Evolutionary conservation across 2,113 vertebrate genomes (phyloP).

Genomic region (Hepsetus odoe): DNA sequence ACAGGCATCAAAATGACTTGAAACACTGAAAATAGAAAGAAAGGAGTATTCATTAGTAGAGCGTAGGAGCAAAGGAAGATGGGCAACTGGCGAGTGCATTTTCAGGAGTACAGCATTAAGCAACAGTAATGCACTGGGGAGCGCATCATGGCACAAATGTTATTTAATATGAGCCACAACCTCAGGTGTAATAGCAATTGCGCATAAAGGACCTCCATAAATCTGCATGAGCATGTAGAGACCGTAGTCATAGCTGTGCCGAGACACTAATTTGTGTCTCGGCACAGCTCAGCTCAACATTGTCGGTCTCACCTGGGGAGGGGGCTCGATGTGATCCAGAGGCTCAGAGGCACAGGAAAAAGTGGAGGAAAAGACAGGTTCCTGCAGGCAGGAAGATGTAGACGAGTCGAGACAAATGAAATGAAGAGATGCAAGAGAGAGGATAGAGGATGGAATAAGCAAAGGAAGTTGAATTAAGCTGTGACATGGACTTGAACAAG

Average conservation of each 20-base stretch:
- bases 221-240: too few species aligned
- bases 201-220: background rate
- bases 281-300: background rate
- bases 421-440: slow-evolving; percentile 15
- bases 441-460: slow-evolving; percentile 9
- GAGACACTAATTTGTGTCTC: too few species aligned
- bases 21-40: background rate
- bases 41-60: background rate
- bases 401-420: slow-evolving; percentile 12
- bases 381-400: slow-evolving; percentile 51
- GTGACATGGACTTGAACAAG: background rate
- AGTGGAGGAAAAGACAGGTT: slow-evolving; percentile 64
- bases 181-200: too few species aligned
- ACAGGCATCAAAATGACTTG: background rate
- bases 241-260: too few species aligned
- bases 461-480: background rate
- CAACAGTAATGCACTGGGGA: background rate
- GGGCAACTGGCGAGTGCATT: background rate
- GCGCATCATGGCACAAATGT: background rate
- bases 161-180: background rate
- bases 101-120: too few species aligned
- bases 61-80: background rate
- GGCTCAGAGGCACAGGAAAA: slow-evolving; percentile 62
- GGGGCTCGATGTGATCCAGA: slow-evolving; percentile 50
- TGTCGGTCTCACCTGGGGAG: slow-evolving; percentile 65